Evolutionary conservation across 1,140 invertebrate species (phyloP).

Genomic region (Temnothorax curvispinosus): DNA sequence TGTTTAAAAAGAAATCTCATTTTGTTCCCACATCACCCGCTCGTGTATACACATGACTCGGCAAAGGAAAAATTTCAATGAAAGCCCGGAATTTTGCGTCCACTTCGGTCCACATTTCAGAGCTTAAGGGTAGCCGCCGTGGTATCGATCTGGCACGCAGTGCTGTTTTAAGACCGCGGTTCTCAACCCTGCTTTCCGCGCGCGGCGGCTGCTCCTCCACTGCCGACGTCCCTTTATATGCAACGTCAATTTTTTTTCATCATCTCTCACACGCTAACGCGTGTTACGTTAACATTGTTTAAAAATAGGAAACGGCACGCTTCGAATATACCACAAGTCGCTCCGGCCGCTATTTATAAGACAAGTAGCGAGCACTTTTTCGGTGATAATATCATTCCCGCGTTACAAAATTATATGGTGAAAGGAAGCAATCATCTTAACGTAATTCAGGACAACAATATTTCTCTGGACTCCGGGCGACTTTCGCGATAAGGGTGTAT

Average conservation of each 20-base stretch:
- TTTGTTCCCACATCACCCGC: not conserved
- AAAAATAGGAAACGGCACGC: constrained; percentile 2
- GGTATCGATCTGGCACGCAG: constrained; percentile 81
- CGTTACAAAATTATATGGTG: constrained; percentile 1
- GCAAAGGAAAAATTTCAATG: not conserved
- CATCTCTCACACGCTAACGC: not conserved
- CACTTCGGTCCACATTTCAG: constrained; percentile 78
- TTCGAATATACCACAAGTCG: constrained; percentile 11
- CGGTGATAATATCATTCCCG: not conserved
- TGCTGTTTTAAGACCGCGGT: constrained; percentile 81
- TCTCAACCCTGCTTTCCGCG: constrained; percentile 74
- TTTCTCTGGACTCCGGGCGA: constrained; percentile 4
- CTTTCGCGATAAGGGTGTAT: constrained; percentile 39
- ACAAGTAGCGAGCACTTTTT: too few relatives aligned
- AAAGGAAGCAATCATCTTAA: not conserved
- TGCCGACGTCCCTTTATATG: not conserved
- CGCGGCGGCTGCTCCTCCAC: too few relatives aligned
- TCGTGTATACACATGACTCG: not conserved
- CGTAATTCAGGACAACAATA: constrained; percentile 21
- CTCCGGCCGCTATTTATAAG: constrained; percentile 1
- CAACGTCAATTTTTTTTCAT: not conserved
- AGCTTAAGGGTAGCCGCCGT: constrained; percentile 77
- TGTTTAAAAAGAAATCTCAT: not conserved
- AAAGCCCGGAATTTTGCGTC: constrained; percentile 66
- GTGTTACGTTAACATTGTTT: not conserved